Base-by-base conservation (phyloP, 2,113 vertebrate genomes). In the Phyllostomus discolor region DNA sequence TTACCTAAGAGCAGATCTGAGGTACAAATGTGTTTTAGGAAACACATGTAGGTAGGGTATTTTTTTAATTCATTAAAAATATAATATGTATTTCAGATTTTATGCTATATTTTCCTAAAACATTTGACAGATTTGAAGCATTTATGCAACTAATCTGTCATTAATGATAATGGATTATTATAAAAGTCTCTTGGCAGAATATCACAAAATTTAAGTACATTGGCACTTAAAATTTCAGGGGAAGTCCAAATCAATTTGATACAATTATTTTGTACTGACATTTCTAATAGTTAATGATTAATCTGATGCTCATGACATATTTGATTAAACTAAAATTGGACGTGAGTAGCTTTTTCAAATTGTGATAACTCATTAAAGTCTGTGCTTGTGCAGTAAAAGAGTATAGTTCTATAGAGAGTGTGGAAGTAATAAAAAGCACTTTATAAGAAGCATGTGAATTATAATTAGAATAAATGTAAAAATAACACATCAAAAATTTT, bases 381-480 rank as follows among this genome's bases (percentile, higher is more conserved):
- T 79, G 0, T 70, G 0, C 20, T 48, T 95, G 0, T 31, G 9
- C 50, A 69, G 28, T 57, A 46, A 76, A 73, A 4, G 0, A 67
- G 70, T 96, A 11, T 19, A 90, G 5, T 52, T 76, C 28, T 94
- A 88, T 12, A 96, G 15, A 64, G 64, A 0, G 11, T 87, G 69
- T 0, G 0, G 28, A 62, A 82, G 41, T 19, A 81, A 54, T 75
- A 89, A 93, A 95, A 94, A 91, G 8, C 1, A 81, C 35, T 48
- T 80, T 88, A 38, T 90, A 95, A 31, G 4, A 70, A 96, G 0
- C 75, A 96, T 94, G 24, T 88, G 57, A 15, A 88, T 97, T 97
- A 96, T 97, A 97, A 97, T 97, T 97, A 90, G 57, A 97, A 92
- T 62, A 41, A 96, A 94, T 48, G 0, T 57, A 97, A 94, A 50